Percentiles rank a stretch among this genome's conserved stretches.
phyloP scores from a whole-genome alignment of 1,140 invertebrate genomes.

The Forficula auricularia region DNA sequence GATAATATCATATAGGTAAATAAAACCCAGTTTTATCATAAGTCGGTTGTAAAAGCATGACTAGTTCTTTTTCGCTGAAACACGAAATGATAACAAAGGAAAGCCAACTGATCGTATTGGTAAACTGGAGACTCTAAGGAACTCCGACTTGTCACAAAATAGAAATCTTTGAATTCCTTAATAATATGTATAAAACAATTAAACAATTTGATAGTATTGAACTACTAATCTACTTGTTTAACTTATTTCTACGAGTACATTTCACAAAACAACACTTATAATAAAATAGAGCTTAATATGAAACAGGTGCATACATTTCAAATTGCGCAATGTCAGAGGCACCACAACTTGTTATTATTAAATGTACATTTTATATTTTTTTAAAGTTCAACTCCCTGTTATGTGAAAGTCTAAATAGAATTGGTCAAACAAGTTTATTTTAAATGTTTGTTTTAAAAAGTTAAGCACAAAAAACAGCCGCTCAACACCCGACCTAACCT shows the following conservation, averaged over 20 bases:
- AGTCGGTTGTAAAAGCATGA: too few relatives aligned
- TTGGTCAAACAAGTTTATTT: too few relatives aligned
- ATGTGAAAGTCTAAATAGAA: background rate
- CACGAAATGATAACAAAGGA: constrained; percentile 8
- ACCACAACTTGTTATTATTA: constrained; percentile 9
- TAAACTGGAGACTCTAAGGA: background rate
- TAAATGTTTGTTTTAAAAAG: background rate
- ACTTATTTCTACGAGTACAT: constrained; percentile 11
- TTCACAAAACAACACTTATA: constrained; percentile 15
- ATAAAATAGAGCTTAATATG: constrained; percentile 15
- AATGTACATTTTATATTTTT: constrained; percentile 3
- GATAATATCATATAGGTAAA: too few relatives aligned
- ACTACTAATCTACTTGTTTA: constrained; percentile 5
- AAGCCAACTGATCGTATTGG: constrained; percentile 5
- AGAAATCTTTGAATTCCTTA: constrained; percentile 11
- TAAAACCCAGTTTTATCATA: too few relatives aligned
- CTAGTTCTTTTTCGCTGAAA: too few relatives aligned
- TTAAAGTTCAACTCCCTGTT: background rate
- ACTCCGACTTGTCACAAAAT: background rate
- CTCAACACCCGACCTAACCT: background rate
- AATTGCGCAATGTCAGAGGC: constrained; percentile 13
- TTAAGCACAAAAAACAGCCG: background rate
- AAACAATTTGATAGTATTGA: constrained; percentile 2
- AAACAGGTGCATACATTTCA: constrained; percentile 13
- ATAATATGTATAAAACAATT: constrained; percentile 10